These are phyloP conservation scores for Hyposmocoma kahamanoa DNA, from an alignment of 1,140 invertebrate genomes.

Conservation along the genomic window DNA sequence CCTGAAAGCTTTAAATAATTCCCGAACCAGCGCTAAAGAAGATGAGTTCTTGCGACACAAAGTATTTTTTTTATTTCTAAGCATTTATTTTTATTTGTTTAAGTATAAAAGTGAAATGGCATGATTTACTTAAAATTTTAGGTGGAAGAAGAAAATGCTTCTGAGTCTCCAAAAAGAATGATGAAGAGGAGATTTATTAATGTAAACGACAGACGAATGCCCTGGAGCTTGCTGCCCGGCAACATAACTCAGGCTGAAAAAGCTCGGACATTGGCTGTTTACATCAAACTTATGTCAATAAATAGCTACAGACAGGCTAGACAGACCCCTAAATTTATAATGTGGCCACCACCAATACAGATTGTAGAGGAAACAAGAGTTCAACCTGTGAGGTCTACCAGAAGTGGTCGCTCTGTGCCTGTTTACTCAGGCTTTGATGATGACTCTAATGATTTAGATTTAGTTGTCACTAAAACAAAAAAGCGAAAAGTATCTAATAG, in stretches of 20 bases:
- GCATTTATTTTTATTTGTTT: neutral
- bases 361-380: conserved; percentile 53
- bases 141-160: conserved; percentile 20
- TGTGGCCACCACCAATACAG: conserved; percentile 55
- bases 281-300: conserved; percentile 60
- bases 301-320: conserved; percentile 55
- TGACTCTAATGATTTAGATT: conserved; percentile 62
- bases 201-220: conserved; percentile 62
- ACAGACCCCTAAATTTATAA: conserved; percentile 40
- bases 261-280: conserved; percentile 53
- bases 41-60: conserved; percentile 39
- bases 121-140: conserved; percentile 13
- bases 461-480: conserved; percentile 52
- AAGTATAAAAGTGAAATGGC: neutral
- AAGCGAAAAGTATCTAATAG: conserved; percentile 50
- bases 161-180: conserved; percentile 27
- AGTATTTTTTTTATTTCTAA: neutral
- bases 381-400: conserved; percentile 50
- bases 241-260: conserved; percentile 47
- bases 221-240: conserved; percentile 64
- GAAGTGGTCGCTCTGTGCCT: conserved; percentile 60
- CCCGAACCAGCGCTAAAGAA: conserved; percentile 46
- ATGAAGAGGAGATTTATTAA: conserved; percentile 61
- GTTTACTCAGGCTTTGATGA: conserved; percentile 62
- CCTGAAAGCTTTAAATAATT: conserved; percentile 61